phyloP scores from a whole-genome alignment of 2,113 vertebrate species.

The Lagopus leucura region DNA sequence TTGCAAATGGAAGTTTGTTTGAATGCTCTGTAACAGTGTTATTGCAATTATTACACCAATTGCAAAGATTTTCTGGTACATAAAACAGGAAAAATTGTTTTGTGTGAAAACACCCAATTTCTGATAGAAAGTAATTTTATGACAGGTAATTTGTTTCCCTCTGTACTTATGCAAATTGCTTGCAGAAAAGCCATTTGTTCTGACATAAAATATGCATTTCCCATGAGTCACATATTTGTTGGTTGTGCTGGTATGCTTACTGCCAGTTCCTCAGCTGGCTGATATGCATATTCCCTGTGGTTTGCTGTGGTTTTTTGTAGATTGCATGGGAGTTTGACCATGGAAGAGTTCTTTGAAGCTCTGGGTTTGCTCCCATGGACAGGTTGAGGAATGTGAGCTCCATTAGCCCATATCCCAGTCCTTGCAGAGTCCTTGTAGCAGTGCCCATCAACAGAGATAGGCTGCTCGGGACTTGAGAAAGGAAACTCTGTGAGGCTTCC shows the following conservation, averaged over 20 bases:
- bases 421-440: not conserved
- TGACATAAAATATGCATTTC: conserved; percentile 1
- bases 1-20: not conserved
- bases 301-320: not conserved
- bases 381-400: not conserved
- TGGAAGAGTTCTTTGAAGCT: not conserved
- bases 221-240: not conserved
- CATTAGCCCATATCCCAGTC: accelerated
- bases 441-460: not conserved
- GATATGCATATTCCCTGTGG: not conserved
- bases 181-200: not conserved
- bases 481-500: not conserved
- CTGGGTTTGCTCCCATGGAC: not conserved
- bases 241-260: not conserved
- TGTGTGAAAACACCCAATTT: not conserved
- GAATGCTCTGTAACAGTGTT: not conserved
- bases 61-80: not conserved
- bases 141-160: not conserved
- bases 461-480: accelerated
- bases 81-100: not conserved
- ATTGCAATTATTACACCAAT: not conserved
- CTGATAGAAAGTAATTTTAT: not conserved
- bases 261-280: not conserved
- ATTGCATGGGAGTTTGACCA: not conserved
- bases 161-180: not conserved